Evolutionary conservation across 2,797 vertebrate genomes (phyloP).

Genomic region (Catostomus latipinnis): DNA sequence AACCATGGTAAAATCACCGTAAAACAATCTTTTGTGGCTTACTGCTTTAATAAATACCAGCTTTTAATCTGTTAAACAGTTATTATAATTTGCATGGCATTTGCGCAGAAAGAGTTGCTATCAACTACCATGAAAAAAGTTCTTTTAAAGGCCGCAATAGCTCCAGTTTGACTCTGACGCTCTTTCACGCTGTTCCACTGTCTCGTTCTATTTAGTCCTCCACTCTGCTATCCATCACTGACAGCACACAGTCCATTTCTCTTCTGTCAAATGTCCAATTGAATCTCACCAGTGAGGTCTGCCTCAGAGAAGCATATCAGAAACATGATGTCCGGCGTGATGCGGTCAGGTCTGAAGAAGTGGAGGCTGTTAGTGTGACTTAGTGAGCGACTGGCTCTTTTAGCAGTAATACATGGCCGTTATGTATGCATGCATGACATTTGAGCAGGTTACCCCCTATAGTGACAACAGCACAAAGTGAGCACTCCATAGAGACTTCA

Average conservation of each 20-base stretch:
- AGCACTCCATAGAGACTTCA: background rate
- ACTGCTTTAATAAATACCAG: background rate
- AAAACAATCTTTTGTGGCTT: too few species aligned
- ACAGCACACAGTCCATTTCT: constrained; percentile 65
- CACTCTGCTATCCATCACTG: constrained; percentile 75
- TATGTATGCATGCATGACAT: constrained; percentile 25
- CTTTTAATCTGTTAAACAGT: constrained; percentile 9
- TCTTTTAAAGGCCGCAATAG: background rate
- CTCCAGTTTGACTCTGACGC: constrained; percentile 24
- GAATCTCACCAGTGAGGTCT: constrained; percentile 58
- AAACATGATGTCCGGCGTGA: background rate
- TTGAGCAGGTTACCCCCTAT: constrained; percentile 33
- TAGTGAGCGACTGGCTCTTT: constrained; percentile 3
- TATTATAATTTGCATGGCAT: background rate
- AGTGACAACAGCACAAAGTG: constrained; percentile 18
- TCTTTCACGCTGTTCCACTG: constrained; percentile 25
- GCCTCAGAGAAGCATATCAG: constrained; percentile 4
- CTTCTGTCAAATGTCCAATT: constrained; percentile 73
- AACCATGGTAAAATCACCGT: background rate
- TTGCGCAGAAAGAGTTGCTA: too few species aligned
- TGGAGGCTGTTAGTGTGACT: background rate
- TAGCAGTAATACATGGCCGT: background rate
- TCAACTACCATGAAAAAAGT: too few species aligned
- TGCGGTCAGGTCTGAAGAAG: background rate
- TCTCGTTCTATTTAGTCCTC: constrained; percentile 48